Base-by-base conservation (phyloP, 2,888 invertebrate species). In the Thymelicus lineola region DNA sequence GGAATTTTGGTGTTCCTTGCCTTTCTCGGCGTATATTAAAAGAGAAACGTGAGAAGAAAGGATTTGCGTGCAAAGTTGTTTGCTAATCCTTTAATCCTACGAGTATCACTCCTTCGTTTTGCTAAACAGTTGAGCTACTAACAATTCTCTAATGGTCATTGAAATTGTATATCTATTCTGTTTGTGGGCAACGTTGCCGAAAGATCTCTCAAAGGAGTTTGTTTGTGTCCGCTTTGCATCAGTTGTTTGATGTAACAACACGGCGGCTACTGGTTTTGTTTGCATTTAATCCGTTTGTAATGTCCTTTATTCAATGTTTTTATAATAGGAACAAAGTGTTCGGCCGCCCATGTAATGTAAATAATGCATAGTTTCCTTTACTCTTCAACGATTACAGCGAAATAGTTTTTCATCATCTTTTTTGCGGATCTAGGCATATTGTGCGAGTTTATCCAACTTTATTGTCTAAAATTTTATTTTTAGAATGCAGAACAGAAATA, bases 251-350 rank as follows among this genome's bases (percentile, higher is more conserved):
- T 86, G 83, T 86, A 84, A 80, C 86, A 85, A 82, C 85, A 84
- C 86, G 78, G 82, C 81, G 85, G 89, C 89, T 86, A 84, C 79
- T 79, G 83, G 82, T 82, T 83, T 82, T 91, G 91, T 91, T 91
- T 89, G 87, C 85, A 80, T 87, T 88, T 92, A 93, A 93, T 93
- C 92, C 87, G 86, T 89, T 88, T 90, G 87, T 89, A 83, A 86
- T 87, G 81, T 81, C 85, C 82, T 86, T 86, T 87, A 84, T 86
- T 78, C 80, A 77, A 82, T 86, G 87, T 88, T 85, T 80, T 82
- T 77, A 83, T 83, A 85, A 87, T 80, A 80, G 79, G 79, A 78
- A 82, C 81, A 82, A 82, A 82, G 77, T 74, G 75, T 73, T 73
- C 73, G 76, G 79, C 79, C 79, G 79, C 80, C 78, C 77, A 66